phyloP scores from a whole-genome alignment of 2,797 vertebrate genomes.

The Platyrinchus mystaceus region DNA sequence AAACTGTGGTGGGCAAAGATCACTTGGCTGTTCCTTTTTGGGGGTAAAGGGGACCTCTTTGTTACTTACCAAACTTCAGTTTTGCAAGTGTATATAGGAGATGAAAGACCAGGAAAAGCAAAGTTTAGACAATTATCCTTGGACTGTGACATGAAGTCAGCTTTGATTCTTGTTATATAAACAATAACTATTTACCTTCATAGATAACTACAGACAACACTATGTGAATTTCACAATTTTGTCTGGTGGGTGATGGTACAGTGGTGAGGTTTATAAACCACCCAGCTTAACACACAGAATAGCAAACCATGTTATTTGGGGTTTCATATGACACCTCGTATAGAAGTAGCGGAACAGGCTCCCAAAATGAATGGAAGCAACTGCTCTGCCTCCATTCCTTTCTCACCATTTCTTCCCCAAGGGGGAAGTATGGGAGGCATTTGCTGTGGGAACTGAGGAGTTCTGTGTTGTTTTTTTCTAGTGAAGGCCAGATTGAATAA shows the following conservation, averaged over 20 bases:
- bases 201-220: constrained; percentile 5
- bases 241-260: background rate
- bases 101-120: constrained; percentile 32
- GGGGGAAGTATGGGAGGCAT: constrained; percentile 20
- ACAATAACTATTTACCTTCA: constrained; percentile 15
- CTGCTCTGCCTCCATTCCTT: constrained; percentile 2
- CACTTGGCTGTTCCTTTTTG: background rate
- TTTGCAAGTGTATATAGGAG: background rate
- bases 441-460: constrained; percentile 44
- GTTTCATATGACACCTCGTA: background rate
- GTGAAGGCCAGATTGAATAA: constrained; percentile 16
- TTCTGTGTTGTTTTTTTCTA: constrained; percentile 16
- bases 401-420: constrained; percentile 6
- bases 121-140: constrained; percentile 19
- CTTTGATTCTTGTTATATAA: constrained; percentile 48
- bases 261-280: background rate
- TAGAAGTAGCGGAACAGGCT: background rate
- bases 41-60: background rate
- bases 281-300: background rate
- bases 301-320: background rate
- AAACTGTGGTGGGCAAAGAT: background rate
- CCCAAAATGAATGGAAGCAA: background rate
- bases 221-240: background rate
- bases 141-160: background rate
- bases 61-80: background rate